Percentiles rank a stretch among this genome's conserved stretches.
phyloP scores from a whole-genome alignment of 1,140 invertebrate genomes.

The Pseudomyrmex dendroicus region DNA sequence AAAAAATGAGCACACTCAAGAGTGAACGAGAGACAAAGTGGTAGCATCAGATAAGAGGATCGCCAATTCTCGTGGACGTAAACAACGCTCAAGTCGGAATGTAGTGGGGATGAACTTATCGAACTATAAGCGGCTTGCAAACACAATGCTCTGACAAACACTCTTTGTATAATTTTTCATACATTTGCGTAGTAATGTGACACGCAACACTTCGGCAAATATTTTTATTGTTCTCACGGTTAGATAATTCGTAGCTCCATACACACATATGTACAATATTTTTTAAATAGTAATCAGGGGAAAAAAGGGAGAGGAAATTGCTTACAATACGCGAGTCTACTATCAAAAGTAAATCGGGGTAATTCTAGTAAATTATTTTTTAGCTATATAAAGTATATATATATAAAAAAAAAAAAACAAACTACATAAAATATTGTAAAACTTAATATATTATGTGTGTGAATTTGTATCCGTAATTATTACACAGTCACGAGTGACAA shows the following conservation, averaged over 20 bases:
- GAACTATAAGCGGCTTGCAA: too few species aligned
- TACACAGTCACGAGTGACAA: not conserved
- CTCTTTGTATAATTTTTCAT: not conserved
- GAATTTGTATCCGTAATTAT: not conserved
- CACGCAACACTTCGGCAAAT: slow-evolving; percentile 18
- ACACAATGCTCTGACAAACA: too few species aligned
- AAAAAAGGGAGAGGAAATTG: too few species aligned
- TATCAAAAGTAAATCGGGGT: not conserved
- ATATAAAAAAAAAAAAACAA: too few species aligned
- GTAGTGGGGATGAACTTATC: too few species aligned
- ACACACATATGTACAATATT: not conserved
- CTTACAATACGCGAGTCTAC: not conserved
- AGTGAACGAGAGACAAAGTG: too few species aligned
- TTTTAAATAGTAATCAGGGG: not conserved
- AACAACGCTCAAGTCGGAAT: too few species aligned
- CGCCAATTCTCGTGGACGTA: too few species aligned
- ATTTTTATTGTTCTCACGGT: not conserved
- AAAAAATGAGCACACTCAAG: too few species aligned
- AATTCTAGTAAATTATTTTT: slow-evolving; percentile 14
- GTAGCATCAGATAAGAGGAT: too few species aligned
- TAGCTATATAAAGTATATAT: slow-evolving; percentile 20
- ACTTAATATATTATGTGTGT: slow-evolving; percentile 40
- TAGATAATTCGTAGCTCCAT: not conserved
- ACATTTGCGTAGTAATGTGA: slow-evolving; percentile 7
- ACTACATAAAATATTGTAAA: too few species aligned